A percentile compares a stretch with the other conserved stretches of the same genome.
These are phyloP conservation scores for Ophion costatus DNA, from an alignment of 2,888 invertebrate species.

Conservation along the genomic window DNA sequence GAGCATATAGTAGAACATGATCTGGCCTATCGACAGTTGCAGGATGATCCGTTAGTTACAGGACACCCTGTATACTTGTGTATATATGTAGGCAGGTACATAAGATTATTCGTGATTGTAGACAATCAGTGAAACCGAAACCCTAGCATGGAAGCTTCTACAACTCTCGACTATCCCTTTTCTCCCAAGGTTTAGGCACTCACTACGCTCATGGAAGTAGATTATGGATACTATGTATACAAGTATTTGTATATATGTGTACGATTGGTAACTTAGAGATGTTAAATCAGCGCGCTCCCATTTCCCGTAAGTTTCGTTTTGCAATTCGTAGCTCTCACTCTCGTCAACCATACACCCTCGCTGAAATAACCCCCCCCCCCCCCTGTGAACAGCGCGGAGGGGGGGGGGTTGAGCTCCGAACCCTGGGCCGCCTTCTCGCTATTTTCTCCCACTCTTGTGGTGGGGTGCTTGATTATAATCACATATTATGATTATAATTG, in stretches of 20 bases:
- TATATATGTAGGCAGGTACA: conserved; percentile 10
- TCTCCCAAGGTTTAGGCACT: not conserved
- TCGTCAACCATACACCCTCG: conserved; percentile 10
- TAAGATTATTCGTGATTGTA: conserved; percentile 52
- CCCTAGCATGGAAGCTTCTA: conserved; percentile 46
- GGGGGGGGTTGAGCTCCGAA: not conserved
- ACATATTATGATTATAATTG: too few relatives aligned
- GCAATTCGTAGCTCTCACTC: conserved; percentile 60
- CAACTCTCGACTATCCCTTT: not conserved
- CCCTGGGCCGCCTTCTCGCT: too few relatives aligned
- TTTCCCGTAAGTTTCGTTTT: conserved; percentile 69
- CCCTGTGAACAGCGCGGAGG: too few relatives aligned
- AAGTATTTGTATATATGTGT: not conserved
- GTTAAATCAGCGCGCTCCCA: conserved; percentile 51
- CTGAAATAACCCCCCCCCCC: too few relatives aligned
- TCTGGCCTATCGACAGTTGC: too few relatives aligned
- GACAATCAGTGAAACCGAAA: conserved; percentile 63
- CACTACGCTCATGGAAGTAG: not conserved
- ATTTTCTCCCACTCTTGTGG: too few relatives aligned
- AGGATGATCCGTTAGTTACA: too few relatives aligned
- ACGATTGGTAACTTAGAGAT: conserved; percentile 14
- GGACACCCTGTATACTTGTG: not conserved
- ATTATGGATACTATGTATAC: not conserved
- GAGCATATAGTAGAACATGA: too few relatives aligned
- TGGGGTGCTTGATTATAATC: too few relatives aligned